These are phyloP conservation scores for Symphodus melops DNA, from an alignment of 2,113 vertebrate species.

Conservation along the genomic window DNA sequence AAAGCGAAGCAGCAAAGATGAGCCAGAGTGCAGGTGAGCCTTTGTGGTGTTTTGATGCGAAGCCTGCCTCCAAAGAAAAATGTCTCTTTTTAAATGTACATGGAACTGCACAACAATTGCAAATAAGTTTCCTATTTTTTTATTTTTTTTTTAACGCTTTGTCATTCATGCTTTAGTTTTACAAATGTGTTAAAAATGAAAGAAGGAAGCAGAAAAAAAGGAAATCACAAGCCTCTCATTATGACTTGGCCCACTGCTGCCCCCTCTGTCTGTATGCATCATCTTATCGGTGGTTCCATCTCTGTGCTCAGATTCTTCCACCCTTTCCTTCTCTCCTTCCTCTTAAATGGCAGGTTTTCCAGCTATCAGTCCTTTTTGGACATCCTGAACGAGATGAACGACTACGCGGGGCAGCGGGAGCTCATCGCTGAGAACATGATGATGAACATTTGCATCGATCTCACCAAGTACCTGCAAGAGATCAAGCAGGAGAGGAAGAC, in stretches of 20 bases:
- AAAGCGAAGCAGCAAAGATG: conserved; percentile 89
- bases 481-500: conserved; percentile 90
- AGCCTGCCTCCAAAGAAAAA: not conserved
- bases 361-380: conserved; percentile 90
- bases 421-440: conserved; percentile 91
- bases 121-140: not conserved
- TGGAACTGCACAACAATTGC: not conserved
- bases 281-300: conserved; percentile 51
- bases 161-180: not conserved
- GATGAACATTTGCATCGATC: conserved; percentile 88
- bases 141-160: not conserved
- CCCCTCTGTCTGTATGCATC: conserved; percentile 21
- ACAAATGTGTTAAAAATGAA: conserved; percentile 23
- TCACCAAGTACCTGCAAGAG: conserved; percentile 90
- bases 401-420: conserved; percentile 91
- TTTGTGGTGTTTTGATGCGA: not conserved
- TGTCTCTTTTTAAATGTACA: not conserved
- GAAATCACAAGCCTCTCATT: conserved; percentile 56
- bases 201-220: conserved; percentile 62
- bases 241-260: conserved; percentile 16
- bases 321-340: conserved; percentile 55
- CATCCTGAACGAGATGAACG: conserved; percentile 90
- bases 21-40: conserved; percentile 89
- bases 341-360: conserved; percentile 81
- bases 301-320: conserved; percentile 30